phyloP scores from a whole-genome alignment of 2,113 vertebrate species.

The Podocnemis expansa region DNA sequence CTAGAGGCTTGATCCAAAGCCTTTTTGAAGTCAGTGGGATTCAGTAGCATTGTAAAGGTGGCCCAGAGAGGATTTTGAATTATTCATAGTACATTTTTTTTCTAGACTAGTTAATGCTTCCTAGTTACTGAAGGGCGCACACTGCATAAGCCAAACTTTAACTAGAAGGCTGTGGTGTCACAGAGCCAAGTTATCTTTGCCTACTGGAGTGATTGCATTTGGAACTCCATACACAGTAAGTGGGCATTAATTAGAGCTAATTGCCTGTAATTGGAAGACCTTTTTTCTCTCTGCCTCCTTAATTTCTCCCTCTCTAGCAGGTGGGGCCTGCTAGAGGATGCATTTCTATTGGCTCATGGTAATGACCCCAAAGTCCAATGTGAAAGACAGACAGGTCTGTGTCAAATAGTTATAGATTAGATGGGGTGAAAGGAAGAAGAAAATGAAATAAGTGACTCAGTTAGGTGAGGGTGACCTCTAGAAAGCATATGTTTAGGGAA shows the following conservation, averaged over 20 bases:
- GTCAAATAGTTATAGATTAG: conserved; percentile 13
- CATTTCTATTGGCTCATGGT: conserved; percentile 29
- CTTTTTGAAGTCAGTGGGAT: neutral
- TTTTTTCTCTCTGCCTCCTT: conserved; percentile 29
- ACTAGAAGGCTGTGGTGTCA: neutral
- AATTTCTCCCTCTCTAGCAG: conserved; percentile 34
- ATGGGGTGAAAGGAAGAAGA: neutral
- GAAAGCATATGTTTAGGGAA: neutral
- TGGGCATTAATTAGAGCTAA: conserved; percentile 66
- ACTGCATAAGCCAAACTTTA: neutral
- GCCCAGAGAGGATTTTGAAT: neutral
- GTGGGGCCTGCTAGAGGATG: conserved; percentile 52
- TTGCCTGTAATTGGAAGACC: conserved; percentile 37
- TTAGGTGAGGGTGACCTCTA: conserved; percentile 11
- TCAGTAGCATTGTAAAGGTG: neutral
- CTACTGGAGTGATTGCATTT: conserved; percentile 17
- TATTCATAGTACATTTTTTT: neutral
- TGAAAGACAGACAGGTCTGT: conserved; percentile 33
- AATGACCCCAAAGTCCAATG: conserved; percentile 23
- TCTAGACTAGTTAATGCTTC: neutral
- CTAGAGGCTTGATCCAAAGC: neutral
- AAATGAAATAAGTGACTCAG: neutral
- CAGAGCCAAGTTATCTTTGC: neutral
- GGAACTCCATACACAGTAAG: neutral
- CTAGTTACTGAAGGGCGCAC: neutral